phyloP scores from a whole-genome alignment of 35 echinoderm and acorn worm species.

The Ophioderma brevispina region DNA sequence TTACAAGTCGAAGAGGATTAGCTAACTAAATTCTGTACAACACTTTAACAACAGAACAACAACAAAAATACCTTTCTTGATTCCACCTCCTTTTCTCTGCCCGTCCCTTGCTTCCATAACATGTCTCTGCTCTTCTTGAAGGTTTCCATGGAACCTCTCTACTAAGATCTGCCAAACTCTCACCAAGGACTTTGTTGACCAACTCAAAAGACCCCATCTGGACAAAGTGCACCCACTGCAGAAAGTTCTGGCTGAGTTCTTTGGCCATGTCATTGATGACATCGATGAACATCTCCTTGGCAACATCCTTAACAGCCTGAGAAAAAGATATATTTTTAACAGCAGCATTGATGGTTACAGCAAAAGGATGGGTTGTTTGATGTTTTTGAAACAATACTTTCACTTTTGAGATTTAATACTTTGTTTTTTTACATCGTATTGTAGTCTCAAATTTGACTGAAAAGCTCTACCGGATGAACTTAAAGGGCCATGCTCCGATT shows the following conservation, averaged over 20 bases:
- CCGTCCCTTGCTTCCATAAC: not conserved
- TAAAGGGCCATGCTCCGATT: too few relatives aligned
- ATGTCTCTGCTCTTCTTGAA: not conserved
- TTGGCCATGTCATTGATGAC: conserved; percentile 75
- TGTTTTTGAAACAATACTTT: too few relatives aligned
- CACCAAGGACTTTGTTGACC: conserved; percentile 18
- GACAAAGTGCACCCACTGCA: conserved; percentile 1
- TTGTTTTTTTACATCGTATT: too few relatives aligned
- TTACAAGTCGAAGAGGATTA: too few relatives aligned
- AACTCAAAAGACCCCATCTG: conserved; percentile 13
- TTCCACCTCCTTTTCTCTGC: not conserved
- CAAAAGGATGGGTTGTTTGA: too few relatives aligned
- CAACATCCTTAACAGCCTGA: conserved; percentile 43
- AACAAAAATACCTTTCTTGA: conserved; percentile 15
- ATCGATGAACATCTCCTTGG: conserved; percentile 55
- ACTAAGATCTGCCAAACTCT: conserved; percentile 13
- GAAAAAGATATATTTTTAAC: too few relatives aligned
- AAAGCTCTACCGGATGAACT: too few relatives aligned
- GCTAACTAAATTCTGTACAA: too few relatives aligned
- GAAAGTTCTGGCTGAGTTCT: conserved; percentile 39
- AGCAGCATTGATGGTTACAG: too few relatives aligned
- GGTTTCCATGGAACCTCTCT: conserved; percentile 20
- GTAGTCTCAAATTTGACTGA: too few relatives aligned
- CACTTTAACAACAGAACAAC: too few relatives aligned
- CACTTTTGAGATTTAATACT: too few relatives aligned